A percentile compares a stretch with the other conserved stretches of the same genome.
These are phyloP conservation scores for Luehdorfia chinensis DNA, from an alignment of 1,140 invertebrate species.

Conservation along the genomic window DNA sequence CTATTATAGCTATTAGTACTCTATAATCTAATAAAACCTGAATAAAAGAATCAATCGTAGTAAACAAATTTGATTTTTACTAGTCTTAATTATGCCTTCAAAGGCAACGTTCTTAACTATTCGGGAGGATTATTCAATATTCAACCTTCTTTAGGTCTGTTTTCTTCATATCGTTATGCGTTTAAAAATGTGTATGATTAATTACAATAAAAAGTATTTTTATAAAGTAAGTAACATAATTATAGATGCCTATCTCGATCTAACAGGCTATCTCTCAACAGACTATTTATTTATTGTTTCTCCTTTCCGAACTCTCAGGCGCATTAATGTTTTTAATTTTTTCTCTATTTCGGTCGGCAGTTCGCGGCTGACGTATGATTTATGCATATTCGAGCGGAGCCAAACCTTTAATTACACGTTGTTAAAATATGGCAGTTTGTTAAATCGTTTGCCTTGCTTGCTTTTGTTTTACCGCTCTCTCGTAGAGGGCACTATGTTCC, in stretches of 20 bases:
- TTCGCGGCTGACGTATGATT: conserved; percentile 73
- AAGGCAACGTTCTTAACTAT: no score
- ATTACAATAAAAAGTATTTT: no score
- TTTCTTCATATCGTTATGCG: no score
- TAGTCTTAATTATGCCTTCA: no score
- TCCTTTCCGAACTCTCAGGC: conserved; percentile 45
- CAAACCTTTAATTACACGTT: conserved; percentile 77
- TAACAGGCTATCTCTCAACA: conserved; percentile 7
- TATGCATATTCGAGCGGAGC: conserved; percentile 72
- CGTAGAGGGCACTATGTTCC: conserved; percentile 42
- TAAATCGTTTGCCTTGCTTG: conserved; percentile 64
- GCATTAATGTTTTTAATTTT: conserved; percentile 74
- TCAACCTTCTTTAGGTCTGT: no score
- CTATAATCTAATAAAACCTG: no score
- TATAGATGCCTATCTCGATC: conserved; percentile 5
- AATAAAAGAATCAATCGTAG: no score
- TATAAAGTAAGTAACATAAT: conserved; percentile 1
- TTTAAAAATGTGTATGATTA: no score
- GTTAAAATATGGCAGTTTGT: conserved; percentile 77
- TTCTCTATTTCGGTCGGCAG: conserved; percentile 74
- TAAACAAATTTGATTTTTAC: no score
- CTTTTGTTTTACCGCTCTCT: conserved; percentile 72
- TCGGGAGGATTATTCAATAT: no score
- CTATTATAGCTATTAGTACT: no score
- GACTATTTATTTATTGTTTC: conserved; percentile 29